A percentile compares a stretch with the other conserved stretches of the same genome.
phyloP scores from a whole-genome alignment of 2,888 invertebrate species.

The Eristalinus aeneus region DNA sequence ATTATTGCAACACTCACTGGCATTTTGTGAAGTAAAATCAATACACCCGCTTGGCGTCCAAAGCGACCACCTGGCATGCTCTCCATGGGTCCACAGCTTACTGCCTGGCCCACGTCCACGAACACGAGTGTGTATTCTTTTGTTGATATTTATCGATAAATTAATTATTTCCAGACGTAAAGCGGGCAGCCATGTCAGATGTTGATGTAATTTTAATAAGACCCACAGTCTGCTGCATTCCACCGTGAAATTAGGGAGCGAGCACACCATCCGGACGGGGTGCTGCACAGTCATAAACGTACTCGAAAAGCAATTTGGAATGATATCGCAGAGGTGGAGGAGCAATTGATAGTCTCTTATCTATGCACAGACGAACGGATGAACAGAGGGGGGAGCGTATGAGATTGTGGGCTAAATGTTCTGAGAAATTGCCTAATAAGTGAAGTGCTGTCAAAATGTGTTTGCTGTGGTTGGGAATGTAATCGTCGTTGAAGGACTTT shows the following conservation, averaged over 20 bases:
- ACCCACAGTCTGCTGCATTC: neutral
- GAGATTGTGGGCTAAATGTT: neutral
- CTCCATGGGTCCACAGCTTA: neutral
- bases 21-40: conserved; percentile 8
- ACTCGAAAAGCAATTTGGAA: neutral
- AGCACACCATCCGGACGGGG: neutral
- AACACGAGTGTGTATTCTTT: neutral
- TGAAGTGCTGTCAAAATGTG: neutral
- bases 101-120: neutral
- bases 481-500: neutral
- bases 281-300: neutral
- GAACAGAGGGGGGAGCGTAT: neutral
- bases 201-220: conserved; percentile 20
- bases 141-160: conserved; percentile 8
- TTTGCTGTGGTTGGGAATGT: neutral
- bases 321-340: neutral
- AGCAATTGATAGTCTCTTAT: neutral
- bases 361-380: neutral
- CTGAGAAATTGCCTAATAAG: neutral
- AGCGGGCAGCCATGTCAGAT: neutral
- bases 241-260: neutral
- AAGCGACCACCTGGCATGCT: neutral
- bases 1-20: conserved; percentile 2
- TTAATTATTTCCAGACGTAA: conserved; percentile 3
- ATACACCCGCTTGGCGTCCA: neutral